These are phyloP conservation scores for Drosophila grimshawi DNA, from an alignment of 1,140 invertebrate genomes.

Conservation along the genomic window DNA sequence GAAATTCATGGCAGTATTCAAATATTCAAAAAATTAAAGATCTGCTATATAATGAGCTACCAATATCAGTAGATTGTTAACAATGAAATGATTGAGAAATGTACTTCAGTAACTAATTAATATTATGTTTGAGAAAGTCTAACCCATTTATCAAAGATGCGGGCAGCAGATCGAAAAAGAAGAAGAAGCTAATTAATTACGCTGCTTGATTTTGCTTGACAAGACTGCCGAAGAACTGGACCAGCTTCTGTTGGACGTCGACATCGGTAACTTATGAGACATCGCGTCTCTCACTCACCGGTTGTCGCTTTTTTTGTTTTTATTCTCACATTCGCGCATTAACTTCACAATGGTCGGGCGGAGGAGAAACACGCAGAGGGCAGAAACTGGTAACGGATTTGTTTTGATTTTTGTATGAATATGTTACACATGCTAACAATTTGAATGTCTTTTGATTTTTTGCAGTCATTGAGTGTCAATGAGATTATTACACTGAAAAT, in stretches of 20 bases:
- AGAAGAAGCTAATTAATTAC: constrained; percentile 49
- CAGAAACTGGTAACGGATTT: constrained; percentile 38
- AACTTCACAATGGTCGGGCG: constrained; percentile 23
- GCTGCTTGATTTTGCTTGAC: constrained; percentile 32
- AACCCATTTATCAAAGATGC: constrained; percentile 40
- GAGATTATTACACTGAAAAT: not conserved
- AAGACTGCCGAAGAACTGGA: constrained; percentile 45
- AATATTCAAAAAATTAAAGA: not conserved
- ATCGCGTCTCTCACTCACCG: constrained; percentile 16
- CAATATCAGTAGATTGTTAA: not conserved
- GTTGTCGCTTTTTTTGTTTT: constrained; percentile 52
- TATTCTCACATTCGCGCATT: constrained; percentile 49
- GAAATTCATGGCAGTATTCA: no score
- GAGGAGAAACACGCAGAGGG: constrained; percentile 10
- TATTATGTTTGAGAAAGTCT: constrained; percentile 9
- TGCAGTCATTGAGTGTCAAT: not conserved
- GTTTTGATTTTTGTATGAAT: constrained; percentile 45
- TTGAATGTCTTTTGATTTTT: not conserved
- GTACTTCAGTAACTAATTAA: not conserved
- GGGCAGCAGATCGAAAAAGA: constrained; percentile 38
- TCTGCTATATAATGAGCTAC: constrained; percentile 1
- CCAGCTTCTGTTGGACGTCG: constrained; percentile 53
- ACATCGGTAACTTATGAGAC: constrained; percentile 26
- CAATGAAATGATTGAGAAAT: constrained; percentile 3
- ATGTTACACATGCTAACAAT: constrained; percentile 9